Percentiles rank a stretch among this genome's conserved stretches.
phyloP scores from a whole-genome alignment of 1,140 invertebrate species.

The Drosophila nigrodunni region DNA sequence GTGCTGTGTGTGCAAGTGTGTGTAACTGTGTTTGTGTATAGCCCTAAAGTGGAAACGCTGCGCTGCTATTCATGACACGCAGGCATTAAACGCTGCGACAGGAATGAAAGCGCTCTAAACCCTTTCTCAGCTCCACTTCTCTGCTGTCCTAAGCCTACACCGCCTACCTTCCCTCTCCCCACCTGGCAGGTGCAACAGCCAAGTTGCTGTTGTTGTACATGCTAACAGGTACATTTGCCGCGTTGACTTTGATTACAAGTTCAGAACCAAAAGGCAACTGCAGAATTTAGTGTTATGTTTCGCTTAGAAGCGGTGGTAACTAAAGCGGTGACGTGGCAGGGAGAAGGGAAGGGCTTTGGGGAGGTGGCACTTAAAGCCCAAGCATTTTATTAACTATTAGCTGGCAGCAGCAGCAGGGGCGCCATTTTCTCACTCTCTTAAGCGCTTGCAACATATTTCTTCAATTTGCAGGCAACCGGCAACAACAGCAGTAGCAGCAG shows the following conservation, averaged over 20 bases:
- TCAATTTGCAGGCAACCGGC: conserved; percentile 58
- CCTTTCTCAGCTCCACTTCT: not conserved
- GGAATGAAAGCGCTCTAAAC: conserved; percentile 26
- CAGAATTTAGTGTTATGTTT: conserved; percentile 52
- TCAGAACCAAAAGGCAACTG: conserved; percentile 27
- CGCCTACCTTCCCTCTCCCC: not conserved
- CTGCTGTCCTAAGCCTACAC: not conserved
- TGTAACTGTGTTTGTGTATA: conserved; percentile 24
- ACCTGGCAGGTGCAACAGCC: conserved; percentile 39
- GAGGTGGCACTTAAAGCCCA: conserved; percentile 53
- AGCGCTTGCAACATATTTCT: conserved; percentile 69
- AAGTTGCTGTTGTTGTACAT: conserved; percentile 25
- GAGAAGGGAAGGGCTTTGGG: no score
- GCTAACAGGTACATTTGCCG: conserved; percentile 55
- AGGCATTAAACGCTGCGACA: conserved; percentile 76
- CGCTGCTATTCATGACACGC: conserved; percentile 81
- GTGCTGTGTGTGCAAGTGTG: conserved; percentile 18
- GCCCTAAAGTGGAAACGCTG: conserved; percentile 76
- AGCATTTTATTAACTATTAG: conserved; percentile 81
- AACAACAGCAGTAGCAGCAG: not conserved
- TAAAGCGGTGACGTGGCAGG: not conserved
- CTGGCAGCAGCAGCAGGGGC: conserved; percentile 28
- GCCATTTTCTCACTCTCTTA: conserved; percentile 59
- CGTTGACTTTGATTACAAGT: conserved; percentile 52
- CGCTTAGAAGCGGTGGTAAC: conserved; percentile 14